Base-by-base conservation (phyloP, 2,113 vertebrate genomes). In the Eublepharis macularius region DNA sequence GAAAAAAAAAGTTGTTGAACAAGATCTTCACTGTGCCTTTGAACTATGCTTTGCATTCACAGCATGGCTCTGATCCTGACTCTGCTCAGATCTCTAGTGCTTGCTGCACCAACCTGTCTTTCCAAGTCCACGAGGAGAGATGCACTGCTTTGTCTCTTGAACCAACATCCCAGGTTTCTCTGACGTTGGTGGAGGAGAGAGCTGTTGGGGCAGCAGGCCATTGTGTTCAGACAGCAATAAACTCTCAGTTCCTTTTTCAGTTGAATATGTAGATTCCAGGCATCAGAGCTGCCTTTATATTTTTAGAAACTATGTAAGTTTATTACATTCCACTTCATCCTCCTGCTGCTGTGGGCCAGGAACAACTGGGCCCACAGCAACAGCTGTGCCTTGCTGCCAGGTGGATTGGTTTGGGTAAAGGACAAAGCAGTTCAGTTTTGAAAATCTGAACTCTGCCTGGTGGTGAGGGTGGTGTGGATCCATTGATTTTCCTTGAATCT, bases 311-410 rank as follows among this genome's bases (percentile, higher is more conserved):
- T 51, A 17, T 36, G 26, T 36, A 54, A 29, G 24, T 24, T 49
- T 77, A n/a, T 57, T 70, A 51, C 76, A 78, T 85, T 85, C 83
- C 76, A 79, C 47, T 32, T 78, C 7, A 5, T 69, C 26, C 45
- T 13, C 16, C 63, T 70, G 47, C n/a, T 41, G 4, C 16, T 51
- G 5, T 77, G 65, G 14, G 6, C 66, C 47, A n/a, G 10, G 16
- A 54, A 77, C 10, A 41, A 36, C 17, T n/a, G n/a, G n/a, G n/a
- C n/a, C n/a, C n/a, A n/a, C 47, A n/a, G 10, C 9, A 54, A 77
- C 10, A 41, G 29, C 17, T 49, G 49, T 72, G 57, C 29, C 41
- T 49, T 63, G 26, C 54, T 49, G 32, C 16, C n/a, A 17, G 39
- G 47, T 76, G 14, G 54, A 21, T 36, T 45, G 34, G 26, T 36